These are phyloP conservation scores for Hydrocynus forskahlii DNA, from an alignment of 2,797 vertebrate genomes.

Conservation along the genomic window DNA sequence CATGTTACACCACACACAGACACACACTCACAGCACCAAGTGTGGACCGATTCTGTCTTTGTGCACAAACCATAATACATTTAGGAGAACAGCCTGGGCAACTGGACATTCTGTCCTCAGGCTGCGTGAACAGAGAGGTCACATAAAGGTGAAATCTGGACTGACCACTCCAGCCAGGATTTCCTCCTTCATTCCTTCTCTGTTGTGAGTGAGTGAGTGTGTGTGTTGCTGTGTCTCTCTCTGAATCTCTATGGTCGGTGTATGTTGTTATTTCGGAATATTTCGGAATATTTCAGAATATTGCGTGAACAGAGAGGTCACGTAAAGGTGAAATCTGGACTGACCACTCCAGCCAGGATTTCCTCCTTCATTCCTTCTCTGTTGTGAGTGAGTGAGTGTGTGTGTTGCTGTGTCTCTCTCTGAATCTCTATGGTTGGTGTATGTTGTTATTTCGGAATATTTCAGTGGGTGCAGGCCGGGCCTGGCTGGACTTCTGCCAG, in stretches of 20 bases:
- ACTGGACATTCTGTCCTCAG: neutral
- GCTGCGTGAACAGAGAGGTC: constrained; percentile 70
- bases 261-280: constrained; percentile 41
- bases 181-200: neutral
- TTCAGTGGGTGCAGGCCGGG: constrained; percentile 53
- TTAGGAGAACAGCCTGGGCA: no score
- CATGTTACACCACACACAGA: neutral
- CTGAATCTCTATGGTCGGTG: constrained; percentile 4
- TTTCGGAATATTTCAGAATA: no score
- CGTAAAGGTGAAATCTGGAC: constrained; percentile 67
- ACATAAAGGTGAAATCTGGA: constrained; percentile 75
- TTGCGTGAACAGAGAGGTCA: no score
- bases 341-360: neutral
- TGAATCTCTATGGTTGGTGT: constrained; percentile 11
- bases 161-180: neutral
- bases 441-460: constrained; percentile 42
- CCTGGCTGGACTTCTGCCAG: constrained; percentile 72
- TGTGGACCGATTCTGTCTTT: no score
- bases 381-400: neutral
- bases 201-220: neutral
- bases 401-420: neutral
- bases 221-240: neutral
- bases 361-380: neutral
- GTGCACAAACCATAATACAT: no score
- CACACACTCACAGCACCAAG: no score